phyloP scores from a whole-genome alignment of 2,888 invertebrate species.

The Dinocampus coccinellae region DNA sequence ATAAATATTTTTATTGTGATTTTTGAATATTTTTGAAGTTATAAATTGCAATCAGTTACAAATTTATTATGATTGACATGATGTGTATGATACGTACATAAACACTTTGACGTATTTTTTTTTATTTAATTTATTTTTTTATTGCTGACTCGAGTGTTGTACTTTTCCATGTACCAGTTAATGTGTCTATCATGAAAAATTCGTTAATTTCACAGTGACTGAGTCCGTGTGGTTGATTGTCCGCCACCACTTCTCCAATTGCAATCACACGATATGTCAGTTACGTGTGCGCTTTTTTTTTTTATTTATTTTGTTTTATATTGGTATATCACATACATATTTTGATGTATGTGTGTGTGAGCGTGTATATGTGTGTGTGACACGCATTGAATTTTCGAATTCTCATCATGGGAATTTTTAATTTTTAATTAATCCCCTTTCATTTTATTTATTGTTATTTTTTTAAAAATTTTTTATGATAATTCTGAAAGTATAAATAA shows the following conservation, averaged over 20 bases:
- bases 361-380: too few species aligned
- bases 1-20: too few species aligned
- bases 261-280: constrained; percentile 13
- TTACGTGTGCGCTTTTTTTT: constrained; percentile 7
- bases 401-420: too few species aligned
- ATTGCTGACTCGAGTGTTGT: neutral
- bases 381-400: too few species aligned
- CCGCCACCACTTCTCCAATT: constrained; percentile 11
- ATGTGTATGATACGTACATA: neutral
- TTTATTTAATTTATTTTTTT: constrained; percentile 9
- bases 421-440: too few species aligned
- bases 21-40: too few species aligned
- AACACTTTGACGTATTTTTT: neutral
- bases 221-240: constrained; percentile 40
- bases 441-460: too few species aligned
- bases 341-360: too few species aligned
- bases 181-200: constrained; percentile 58
- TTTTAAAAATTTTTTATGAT: too few species aligned
- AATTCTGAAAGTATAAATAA: too few species aligned
- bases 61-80: neutral
- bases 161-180: constrained; percentile 35
- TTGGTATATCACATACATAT: too few species aligned
- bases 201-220: constrained; percentile 62
- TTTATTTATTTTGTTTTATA: too few species aligned
- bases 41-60: neutral